These are phyloP conservation scores for Gallinago media DNA, from an alignment of 2,113 vertebrate genomes.

Conservation along the genomic window DNA sequence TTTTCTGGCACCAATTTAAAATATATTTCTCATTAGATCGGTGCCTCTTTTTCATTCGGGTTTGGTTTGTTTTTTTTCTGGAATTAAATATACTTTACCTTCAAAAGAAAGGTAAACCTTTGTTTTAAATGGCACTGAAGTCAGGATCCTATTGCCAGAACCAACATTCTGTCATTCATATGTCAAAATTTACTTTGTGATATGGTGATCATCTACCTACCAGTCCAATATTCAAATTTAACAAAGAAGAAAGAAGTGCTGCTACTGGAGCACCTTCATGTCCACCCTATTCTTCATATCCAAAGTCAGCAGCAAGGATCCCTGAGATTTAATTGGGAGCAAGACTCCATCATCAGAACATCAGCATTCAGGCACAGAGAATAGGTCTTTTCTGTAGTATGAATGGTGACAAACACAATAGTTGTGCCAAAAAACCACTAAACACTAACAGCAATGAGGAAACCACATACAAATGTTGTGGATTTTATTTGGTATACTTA, in stretches of 20 bases:
- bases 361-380: background rate
- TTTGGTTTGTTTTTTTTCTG: background rate
- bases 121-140: background rate
- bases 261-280: background rate
- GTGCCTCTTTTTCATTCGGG: background rate
- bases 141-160: background rate
- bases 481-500: background rate
- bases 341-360: background rate
- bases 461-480: background rate
- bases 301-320: background rate
- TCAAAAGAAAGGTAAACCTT: background rate
- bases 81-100: background rate
- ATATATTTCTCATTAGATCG: background rate
- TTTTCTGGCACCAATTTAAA: slow-evolving; percentile 41
- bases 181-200: background rate
- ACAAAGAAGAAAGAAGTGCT: background rate
- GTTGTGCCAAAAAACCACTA: background rate
- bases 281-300: background rate
- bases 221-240: background rate
- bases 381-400: background rate
- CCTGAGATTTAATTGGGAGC: background rate
- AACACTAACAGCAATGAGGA: background rate
- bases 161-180: background rate
- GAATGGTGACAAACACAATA: background rate
- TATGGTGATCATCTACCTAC: background rate